Percentiles rank a stretch among this genome's conserved stretches.
phyloP scores from a whole-genome alignment of 2,888 invertebrate species.

The Oxystoma pomonae region DNA sequence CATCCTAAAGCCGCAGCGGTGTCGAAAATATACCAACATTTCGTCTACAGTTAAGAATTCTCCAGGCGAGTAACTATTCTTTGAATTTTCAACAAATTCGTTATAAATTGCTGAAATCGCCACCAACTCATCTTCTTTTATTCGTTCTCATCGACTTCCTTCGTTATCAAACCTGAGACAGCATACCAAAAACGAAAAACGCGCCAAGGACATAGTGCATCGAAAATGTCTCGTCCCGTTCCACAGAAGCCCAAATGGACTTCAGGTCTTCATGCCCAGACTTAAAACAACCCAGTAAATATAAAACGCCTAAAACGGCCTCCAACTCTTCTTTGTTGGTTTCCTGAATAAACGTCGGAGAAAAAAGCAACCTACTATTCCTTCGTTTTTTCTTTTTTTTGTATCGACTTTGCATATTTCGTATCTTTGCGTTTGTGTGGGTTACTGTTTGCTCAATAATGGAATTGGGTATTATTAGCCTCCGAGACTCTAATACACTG shows the following conservation, averaged over 20 bases:
- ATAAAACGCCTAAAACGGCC: slow-evolving; percentile 26
- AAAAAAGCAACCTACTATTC: slow-evolving; percentile 1
- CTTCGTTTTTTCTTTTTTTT: slow-evolving; percentile 1
- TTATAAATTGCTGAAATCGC: slow-evolving; percentile 22
- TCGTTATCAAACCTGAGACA: slow-evolving; percentile 23
- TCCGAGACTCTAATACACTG: background rate
- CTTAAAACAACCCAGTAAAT: slow-evolving; percentile 25
- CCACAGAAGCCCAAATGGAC: slow-evolving; percentile 26
- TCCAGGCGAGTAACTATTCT: too few species aligned
- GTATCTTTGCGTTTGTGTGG: slow-evolving; percentile 3
- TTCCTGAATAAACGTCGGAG: background rate
- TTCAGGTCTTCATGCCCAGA: slow-evolving; percentile 26
- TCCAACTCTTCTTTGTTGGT: slow-evolving; percentile 9
- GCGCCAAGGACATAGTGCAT: slow-evolving; percentile 20
- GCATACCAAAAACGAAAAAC: slow-evolving; percentile 19
- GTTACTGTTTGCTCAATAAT: slow-evolving; percentile 1
- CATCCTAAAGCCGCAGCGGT: too few species aligned
- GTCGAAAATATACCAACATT: too few species aligned
- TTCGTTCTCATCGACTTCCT: slow-evolving; percentile 15
- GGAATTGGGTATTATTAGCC: background rate
- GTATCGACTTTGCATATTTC: background rate
- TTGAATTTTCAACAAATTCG: slow-evolving; percentile 19
- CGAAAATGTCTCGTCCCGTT: slow-evolving; percentile 22
- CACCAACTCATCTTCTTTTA: slow-evolving; percentile 18
- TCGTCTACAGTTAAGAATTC: slow-evolving; percentile 25